These are phyloP conservation scores for Muscina levida DNA, from an alignment of 2,888 invertebrate genomes.

Conservation along the genomic window DNA sequence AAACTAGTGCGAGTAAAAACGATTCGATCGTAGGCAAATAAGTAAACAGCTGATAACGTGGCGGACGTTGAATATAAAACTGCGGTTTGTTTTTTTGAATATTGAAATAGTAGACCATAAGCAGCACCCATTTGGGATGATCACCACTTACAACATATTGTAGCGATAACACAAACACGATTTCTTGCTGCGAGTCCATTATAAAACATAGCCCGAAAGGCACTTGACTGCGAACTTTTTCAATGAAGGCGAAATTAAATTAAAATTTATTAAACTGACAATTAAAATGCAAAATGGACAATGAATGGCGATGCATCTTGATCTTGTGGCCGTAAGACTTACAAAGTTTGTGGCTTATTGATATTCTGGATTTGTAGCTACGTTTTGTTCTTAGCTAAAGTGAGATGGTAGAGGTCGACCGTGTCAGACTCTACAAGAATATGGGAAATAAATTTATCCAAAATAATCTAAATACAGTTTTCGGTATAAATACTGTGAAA, in stretches of 20 bases:
- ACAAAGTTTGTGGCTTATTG: conserved; percentile 16
- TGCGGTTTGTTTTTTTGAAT: neutral
- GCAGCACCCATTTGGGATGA: too few relatives aligned
- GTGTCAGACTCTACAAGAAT: too few relatives aligned
- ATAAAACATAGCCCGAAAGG: neutral
- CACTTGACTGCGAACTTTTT: conserved; percentile 20
- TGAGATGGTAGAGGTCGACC: too few relatives aligned
- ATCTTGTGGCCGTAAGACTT: neutral
- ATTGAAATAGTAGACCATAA: neutral
- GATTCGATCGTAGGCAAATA: too few relatives aligned
- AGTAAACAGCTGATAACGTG: too few relatives aligned
- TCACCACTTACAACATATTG: too few relatives aligned
- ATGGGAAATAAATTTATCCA: too few relatives aligned
- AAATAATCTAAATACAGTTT: too few relatives aligned
- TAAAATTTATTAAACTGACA: conserved; percentile 41
- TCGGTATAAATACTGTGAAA: too few relatives aligned
- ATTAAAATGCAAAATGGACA: conserved; percentile 37
- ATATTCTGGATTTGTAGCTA: conserved; percentile 1
- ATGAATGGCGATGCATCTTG: neutral
- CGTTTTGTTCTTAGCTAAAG: neutral
- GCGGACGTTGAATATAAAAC: neutral
- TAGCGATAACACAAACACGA: too few relatives aligned
- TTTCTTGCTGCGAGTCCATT: neutral
- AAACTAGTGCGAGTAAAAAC: too few relatives aligned
- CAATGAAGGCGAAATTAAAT: too few relatives aligned